These are phyloP conservation scores for Mantis religiosa DNA, from an alignment of 2,888 invertebrate species.

Conservation along the genomic window DNA sequence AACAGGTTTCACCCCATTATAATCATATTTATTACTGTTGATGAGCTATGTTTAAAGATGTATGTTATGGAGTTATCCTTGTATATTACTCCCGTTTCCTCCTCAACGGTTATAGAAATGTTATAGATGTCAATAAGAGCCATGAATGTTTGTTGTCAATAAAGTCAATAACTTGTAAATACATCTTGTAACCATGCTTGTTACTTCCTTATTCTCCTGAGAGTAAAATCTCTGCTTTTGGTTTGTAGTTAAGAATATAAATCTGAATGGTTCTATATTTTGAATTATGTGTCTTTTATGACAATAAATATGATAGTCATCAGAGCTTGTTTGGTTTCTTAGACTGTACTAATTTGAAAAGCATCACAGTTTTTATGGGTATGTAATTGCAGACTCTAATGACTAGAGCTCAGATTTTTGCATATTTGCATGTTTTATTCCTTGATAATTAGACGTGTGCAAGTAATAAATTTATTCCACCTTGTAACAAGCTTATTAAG, in stretches of 20 bases:
- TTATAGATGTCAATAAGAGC: slow-evolving; percentile 7
- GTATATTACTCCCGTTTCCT: slow-evolving; percentile 4
- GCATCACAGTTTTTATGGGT: not conserved
- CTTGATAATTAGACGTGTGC: no score
- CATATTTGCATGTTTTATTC: no score
- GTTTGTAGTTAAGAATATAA: not conserved
- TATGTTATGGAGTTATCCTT: slow-evolving; percentile 14
- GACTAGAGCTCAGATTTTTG: no score
- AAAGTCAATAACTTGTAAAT: slow-evolving; percentile 22
- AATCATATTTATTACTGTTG: slow-evolving; percentile 13
- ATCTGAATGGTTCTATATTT: not conserved
- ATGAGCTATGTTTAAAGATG: not conserved
- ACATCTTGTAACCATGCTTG: not conserved
- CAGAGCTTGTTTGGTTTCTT: no score
- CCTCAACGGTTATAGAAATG: not conserved
- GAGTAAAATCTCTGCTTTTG: not conserved
- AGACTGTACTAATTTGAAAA: not conserved
- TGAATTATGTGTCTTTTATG: not conserved
- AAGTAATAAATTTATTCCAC: no score
- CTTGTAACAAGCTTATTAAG: no score
- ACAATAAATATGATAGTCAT: not conserved
- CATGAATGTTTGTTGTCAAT: slow-evolving; percentile 16
- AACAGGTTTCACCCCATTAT: slow-evolving; percentile 3
- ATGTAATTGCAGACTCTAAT: no score
- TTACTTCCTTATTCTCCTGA: not conserved